Conservation (phyloP, 2,888 invertebrate genomes). For the Agonopterix heracliana region DNA sequence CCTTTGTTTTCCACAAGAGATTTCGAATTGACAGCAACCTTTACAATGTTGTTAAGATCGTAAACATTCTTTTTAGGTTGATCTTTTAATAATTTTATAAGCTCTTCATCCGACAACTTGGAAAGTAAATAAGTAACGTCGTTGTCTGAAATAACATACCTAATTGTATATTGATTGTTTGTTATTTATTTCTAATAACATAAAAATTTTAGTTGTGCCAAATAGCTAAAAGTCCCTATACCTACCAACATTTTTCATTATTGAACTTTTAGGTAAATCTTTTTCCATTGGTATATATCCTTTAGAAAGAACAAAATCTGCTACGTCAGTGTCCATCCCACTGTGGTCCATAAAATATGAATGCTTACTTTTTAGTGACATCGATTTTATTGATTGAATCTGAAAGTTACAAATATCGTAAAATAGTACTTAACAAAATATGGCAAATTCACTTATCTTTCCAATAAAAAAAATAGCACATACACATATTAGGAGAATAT, state of each 20-base stretch:
- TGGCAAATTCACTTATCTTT: too few species aligned
- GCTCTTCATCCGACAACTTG: conserved; percentile 54
- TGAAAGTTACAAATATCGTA: conserved; percentile 19
- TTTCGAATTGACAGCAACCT: conserved; percentile 30
- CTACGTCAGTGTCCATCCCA: conserved; percentile 38
- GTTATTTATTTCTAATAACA: not conserved
- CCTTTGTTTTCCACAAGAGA: conserved; percentile 12
- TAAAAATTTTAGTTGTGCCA: not conserved
- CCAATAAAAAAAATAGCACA: too few species aligned
- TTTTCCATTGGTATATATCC: conserved; percentile 49
- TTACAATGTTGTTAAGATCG: conserved; percentile 44
- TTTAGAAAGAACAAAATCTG: conserved; percentile 42
- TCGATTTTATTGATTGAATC: conserved; percentile 25
- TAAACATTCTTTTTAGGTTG: conserved; percentile 48
- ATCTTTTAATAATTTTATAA: conserved; percentile 47
- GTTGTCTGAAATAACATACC: conserved; percentile 36
- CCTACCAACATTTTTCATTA: conserved; percentile 41
- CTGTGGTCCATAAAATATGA: conserved; percentile 27
- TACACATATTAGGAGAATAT: conserved; percentile 24
- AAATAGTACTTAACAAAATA: not conserved
- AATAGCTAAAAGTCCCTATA: conserved; percentile 18
- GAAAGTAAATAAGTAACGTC: conserved; percentile 54
- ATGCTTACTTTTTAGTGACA: conserved; percentile 29
- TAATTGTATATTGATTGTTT: not conserved
- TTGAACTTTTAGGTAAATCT: conserved; percentile 36